These are phyloP conservation scores for Muscicapa striata DNA, from an alignment of 2,797 vertebrate genomes.

Conservation along the genomic window DNA sequence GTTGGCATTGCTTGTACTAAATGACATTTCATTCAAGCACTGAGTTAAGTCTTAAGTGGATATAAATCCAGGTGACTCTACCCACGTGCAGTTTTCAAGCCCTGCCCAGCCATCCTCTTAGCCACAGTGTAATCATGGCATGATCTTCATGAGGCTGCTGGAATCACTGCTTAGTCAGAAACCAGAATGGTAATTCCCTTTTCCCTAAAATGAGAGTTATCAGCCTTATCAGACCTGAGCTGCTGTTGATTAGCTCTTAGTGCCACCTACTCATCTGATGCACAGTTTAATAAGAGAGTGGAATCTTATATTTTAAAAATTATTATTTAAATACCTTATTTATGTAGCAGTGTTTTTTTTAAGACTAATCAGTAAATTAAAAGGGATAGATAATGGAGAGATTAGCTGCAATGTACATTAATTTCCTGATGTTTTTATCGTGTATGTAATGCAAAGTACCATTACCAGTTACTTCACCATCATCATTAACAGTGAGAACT, in stretches of 20 bases:
- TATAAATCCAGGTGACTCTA: neutral
- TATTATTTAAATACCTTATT: neutral
- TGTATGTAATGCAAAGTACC: neutral
- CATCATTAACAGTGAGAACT: neutral
- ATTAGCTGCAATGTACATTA: neutral
- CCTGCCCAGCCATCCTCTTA: neutral
- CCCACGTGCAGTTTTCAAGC: neutral
- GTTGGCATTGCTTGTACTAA: neutral
- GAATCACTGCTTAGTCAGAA: neutral
- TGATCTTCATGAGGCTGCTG: neutral
- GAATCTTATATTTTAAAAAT: neutral
- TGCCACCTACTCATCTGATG: neutral
- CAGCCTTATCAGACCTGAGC: neutral
- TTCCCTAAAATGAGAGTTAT: neutral
- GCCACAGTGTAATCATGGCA: neutral
- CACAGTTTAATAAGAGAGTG: neutral
- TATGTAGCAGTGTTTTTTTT: neutral
- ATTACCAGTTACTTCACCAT: neutral
- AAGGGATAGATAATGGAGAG: neutral
- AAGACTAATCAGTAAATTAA: neutral
- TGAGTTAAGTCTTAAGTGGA: neutral
- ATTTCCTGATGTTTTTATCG: neutral
- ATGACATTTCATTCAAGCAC: neutral
- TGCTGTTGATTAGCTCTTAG: neutral
- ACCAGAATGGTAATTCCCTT: neutral